Conservation (phyloP, 35 echinoderm and acorn worm species). For the Ophiothrix spiculata region DNA sequence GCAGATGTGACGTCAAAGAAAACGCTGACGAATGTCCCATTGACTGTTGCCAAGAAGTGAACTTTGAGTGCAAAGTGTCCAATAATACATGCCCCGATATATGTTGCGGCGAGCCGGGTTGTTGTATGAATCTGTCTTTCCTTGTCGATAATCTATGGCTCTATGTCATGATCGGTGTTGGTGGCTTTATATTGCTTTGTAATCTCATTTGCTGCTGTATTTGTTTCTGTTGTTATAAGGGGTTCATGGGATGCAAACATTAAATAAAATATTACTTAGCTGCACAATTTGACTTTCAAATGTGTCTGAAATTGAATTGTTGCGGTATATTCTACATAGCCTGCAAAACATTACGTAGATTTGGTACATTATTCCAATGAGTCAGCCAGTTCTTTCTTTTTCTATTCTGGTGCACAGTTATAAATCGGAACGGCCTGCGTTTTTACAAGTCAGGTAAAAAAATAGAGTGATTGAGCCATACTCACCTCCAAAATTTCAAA, state of each 20-base stretch:
- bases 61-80: slow-evolving; percentile 6
- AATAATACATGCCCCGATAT: slow-evolving; percentile 43
- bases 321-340: no score
- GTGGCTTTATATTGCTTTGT: slow-evolving; percentile 2
- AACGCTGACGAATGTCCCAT: slow-evolving; percentile 10
- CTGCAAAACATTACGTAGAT: no score
- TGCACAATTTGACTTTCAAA: no score
- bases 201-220: slow-evolving; percentile 39
- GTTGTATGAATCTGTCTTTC: not conserved
- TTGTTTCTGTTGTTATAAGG: slow-evolving; percentile 33
- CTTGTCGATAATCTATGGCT: not conserved
- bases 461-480: no score
- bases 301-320: no score
- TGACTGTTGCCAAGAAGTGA: slow-evolving; percentile 31
- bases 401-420: no score
- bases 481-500: no score
- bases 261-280: no score
- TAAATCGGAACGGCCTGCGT: no score
- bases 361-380: no score
- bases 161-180: slow-evolving; percentile 16
- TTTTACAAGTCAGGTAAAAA: no score
- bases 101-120: slow-evolving; percentile 21
- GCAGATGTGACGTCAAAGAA: slow-evolving; percentile 39
- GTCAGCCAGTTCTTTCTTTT: no score
- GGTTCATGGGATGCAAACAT: not conserved